phyloP scores from a whole-genome alignment of 2,888 invertebrate species.

The Rutpela maculata region DNA sequence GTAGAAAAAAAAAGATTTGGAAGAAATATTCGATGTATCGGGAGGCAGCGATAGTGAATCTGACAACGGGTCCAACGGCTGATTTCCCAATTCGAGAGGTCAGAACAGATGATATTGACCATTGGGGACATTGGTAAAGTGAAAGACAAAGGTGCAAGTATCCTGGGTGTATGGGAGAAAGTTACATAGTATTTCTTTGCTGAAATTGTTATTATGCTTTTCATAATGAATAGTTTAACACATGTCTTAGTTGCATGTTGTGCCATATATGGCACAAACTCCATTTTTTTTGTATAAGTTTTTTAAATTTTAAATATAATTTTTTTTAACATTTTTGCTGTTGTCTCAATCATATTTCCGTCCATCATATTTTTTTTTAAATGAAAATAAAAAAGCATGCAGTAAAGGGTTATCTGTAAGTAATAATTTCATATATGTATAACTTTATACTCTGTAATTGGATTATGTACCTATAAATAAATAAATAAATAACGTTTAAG shows the following conservation, averaged over 20 bases:
- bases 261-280: too few species aligned
- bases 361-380: too few species aligned
- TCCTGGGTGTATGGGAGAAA: slow-evolving; percentile 6
- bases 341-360: not conserved
- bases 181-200: slow-evolving; percentile 1
- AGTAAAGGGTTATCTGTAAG: too few species aligned
- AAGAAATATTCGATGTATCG: too few species aligned
- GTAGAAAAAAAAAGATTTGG: too few species aligned
- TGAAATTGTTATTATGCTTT: not conserved
- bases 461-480: too few species aligned
- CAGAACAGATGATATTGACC: not conserved
- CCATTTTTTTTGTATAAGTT: not conserved
- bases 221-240: not conserved
- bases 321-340: not conserved
- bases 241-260: not conserved
- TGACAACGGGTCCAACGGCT: not conserved
- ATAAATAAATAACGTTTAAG: too few species aligned
- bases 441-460: too few species aligned
- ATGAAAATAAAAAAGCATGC: too few species aligned
- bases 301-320: not conserved
- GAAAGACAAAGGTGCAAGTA: slow-evolving; percentile 11
- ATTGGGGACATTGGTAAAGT: slow-evolving; percentile 8
- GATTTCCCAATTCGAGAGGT: slow-evolving; percentile 12
- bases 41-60: too few species aligned
- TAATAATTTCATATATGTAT: too few species aligned